Conservation (phyloP, 2,113 vertebrate genomes). For the Aptenodytes forsteri region DNA sequence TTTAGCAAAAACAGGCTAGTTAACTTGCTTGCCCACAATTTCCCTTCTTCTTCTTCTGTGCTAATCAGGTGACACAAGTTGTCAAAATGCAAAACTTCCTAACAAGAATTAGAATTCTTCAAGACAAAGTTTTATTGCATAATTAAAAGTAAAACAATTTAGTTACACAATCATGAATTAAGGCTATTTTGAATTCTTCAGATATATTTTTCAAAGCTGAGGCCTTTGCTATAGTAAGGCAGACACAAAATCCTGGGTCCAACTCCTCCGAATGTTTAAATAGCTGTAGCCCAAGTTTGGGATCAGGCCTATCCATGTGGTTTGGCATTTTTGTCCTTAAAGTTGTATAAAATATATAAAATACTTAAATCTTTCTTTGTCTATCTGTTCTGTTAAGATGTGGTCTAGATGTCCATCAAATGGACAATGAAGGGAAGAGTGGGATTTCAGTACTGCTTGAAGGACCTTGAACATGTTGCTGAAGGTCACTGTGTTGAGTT, state of each 20-base stretch:
- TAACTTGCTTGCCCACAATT: not conserved
- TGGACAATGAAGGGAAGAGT: not conserved
- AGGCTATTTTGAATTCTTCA: not conserved
- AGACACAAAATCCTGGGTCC: not conserved
- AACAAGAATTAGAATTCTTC: not conserved
- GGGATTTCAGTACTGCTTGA: not conserved
- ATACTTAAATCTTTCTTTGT: not conserved
- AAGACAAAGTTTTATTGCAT: not conserved
- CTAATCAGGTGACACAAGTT: not conserved
- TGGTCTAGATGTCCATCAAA: not conserved
- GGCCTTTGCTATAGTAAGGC: not conserved
- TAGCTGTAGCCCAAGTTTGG: not conserved
- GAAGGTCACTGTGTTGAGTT: not conserved
- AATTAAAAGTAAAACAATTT: not conserved
- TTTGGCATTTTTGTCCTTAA: not conserved
- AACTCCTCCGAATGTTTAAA: not conserved
- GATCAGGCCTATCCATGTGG: not conserved
- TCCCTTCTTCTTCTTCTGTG: not conserved
- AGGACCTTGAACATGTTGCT: not conserved
- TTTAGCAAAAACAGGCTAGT: not conserved
- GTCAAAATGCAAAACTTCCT: not conserved
- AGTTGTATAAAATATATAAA: not conserved
- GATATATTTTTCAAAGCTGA: not conserved
- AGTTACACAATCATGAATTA: not conserved
- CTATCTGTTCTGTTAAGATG: not conserved